Base-by-base conservation (phyloP, 2,113 vertebrate genomes). In the Hypomesus transpacificus region DNA sequence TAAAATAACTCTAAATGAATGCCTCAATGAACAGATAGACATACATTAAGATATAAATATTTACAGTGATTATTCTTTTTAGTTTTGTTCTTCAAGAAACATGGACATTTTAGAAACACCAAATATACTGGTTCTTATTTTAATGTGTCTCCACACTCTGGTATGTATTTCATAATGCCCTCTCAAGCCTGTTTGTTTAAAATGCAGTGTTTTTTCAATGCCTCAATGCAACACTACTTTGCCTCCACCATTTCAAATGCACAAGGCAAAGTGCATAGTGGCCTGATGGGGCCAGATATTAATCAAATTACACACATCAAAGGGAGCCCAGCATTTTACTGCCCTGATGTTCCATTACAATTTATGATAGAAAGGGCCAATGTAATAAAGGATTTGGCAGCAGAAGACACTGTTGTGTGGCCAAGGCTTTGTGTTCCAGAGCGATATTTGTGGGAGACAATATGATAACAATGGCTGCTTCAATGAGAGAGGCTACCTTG, bases 291-390 rank as follows among this genome's bases (percentile, higher is more conserved):
- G 91, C 92, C 84, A 86, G 1, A 31, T 93, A 92, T 94, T 94
- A 94, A 94, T 93, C 91, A 93, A 93, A 94, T 93, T 93, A 94
- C 91, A 91, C 90, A 92, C 91, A 93, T 94, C 91, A 93, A 91
- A 92, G 87, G 83, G 1, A 46, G 81, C 71, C 71, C 74, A 74
- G 87, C 86, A 89, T 92, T 92, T 89, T 89, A 84, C 86, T 80
- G 84, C 78, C 84, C 84, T 88, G 82, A 85, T 87, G 88, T 91
- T 89, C 7, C 89, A 87, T 88, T 88, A 88, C 87, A 88, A 90
- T 91, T 90, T 90, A 90, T 75, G 80, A 87, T 84, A 90, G 88
- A 85, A 89, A 89, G 86, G 77, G 85, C 77, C 86, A 83, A 84
- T 56, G 65, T 89, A 93, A 90, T 90, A 87, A 92, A 93, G 78